Conservation (phyloP, 2,797 vertebrate species). For the Gymnodraco acuticeps region DNA sequence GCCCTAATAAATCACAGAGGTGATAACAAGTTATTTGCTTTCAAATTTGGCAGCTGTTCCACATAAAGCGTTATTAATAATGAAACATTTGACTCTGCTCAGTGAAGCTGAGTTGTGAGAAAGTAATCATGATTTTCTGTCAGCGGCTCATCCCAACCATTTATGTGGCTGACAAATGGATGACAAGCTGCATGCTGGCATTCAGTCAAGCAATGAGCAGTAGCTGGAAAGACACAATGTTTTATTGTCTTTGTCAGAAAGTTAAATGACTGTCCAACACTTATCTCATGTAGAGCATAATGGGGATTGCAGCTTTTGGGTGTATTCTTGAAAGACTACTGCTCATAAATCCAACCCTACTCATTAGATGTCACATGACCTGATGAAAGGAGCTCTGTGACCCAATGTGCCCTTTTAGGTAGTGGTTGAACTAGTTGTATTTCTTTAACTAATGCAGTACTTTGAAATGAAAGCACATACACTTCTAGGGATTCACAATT, state of each 20-base stretch:
- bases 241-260: not conserved
- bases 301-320: not conserved
- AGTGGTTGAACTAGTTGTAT: not conserved
- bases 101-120: not conserved
- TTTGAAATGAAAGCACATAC: not conserved
- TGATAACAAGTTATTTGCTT: not conserved
- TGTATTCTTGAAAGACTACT: not conserved
- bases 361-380: not conserved
- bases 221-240: not conserved
- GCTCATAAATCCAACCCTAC: not conserved
- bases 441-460: not conserved
- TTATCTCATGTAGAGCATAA: not conserved
- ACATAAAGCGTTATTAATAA: not conserved
- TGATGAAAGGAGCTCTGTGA: not conserved
- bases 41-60: not conserved
- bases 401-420: not conserved
- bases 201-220: not conserved
- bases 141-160: not conserved
- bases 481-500: not conserved
- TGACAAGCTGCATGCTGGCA: not conserved
- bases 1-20: not conserved
- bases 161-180: not conserved
- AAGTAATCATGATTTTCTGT: slow-evolving; percentile 1
- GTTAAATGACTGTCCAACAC: too few species aligned
- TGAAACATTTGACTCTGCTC: not conserved